Base-by-base conservation (phyloP, 2,888 invertebrate genomes). In the Corbicula japonica region DNA sequence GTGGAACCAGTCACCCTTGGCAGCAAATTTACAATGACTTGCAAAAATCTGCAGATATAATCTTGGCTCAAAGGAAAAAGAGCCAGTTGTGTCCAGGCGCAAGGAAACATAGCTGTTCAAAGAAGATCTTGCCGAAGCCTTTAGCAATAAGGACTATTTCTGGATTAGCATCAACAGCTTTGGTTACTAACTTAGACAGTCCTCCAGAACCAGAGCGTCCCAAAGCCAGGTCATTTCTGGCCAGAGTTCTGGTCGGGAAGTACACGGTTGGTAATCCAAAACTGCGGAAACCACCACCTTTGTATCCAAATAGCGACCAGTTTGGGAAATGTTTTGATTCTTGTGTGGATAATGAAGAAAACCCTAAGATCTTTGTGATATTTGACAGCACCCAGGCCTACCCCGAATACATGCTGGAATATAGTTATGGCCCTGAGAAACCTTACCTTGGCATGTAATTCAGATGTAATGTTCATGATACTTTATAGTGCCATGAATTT, bases 361-460 rank as follows among this genome's bases (percentile, higher is more conserved):
- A 87, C 50, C 92, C 92, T 0, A 87, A 89, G 52, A 91, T 92
- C 30, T 92, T 87, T 85, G 92, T 92, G 32, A 89, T 92, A 68
- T 92, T 92, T 87, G 92, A 92, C 76, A 89, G 87, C 68, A 86
- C 90, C 21, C 92, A 92, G 76, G 91, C 91, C 15, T 92, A 92
- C 70, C 92, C 92, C 0, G 91, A 92, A 65, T 92, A 92, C 76
- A 76, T 92, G 15, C 86, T 92, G 8, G 91, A 92, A 60, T 92
- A 92, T 62, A 63, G 74, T 6, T 74, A 78, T 21, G 38, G 62
- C 26, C 35, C 26, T 26, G 50, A 65, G 18, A 58, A 54, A 23
- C 34, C n/a, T n/a, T n/a, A n/a, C n/a, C n/a, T n/a, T n/a, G n/a
- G n/a, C n/a, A n/a, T n/a, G n/a, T n/a, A n/a, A n/a, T n/a, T n/a